These are phyloP conservation scores for Syrista parreyssii DNA, from an alignment of 2,888 invertebrate genomes.

Conservation along the genomic window DNA sequence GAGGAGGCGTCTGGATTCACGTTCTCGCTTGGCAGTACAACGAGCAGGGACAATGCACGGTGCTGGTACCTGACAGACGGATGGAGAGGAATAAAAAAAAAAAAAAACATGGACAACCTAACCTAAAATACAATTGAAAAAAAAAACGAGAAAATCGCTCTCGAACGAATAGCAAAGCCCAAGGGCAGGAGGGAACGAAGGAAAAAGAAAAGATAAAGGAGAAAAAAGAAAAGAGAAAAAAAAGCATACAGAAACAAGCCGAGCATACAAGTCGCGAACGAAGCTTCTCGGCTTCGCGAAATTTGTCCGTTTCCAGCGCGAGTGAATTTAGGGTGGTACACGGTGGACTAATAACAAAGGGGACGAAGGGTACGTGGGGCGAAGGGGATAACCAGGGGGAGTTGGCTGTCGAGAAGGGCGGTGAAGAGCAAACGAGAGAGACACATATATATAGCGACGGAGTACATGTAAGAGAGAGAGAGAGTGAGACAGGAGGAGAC, in stretches of 20 bases:
- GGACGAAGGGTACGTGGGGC: constrained; percentile 26
- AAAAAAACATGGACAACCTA: no score
- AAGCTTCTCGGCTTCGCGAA: constrained; percentile 32
- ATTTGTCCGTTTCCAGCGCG: constrained; percentile 50
- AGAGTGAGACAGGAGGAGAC: constrained; percentile 13
- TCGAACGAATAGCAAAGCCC: not conserved
- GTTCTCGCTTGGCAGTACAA: not conserved
- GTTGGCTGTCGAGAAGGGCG: constrained; percentile 23
- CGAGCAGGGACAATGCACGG: no score
- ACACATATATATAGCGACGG: constrained; percentile 15
- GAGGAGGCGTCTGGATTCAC: not conserved
- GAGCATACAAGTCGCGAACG: not conserved
- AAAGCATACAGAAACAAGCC: not conserved
- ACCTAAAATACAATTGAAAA: no score
- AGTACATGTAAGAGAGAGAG: constrained; percentile 14
- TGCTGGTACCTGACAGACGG: no score
- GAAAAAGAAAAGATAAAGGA: not conserved
- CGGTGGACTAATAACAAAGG: constrained; percentile 57
- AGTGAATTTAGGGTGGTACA: constrained; percentile 59
- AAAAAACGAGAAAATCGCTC: not conserved
- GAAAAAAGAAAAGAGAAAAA: not conserved
- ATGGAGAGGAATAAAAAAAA: not conserved
- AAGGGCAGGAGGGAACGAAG: not conserved
- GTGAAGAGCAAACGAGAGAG: constrained; percentile 21
- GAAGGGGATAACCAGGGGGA: constrained; percentile 17